These are phyloP conservation scores for Larimichthys crocea DNA, from an alignment of 2,113 vertebrate species.

Conservation along the genomic window DNA sequence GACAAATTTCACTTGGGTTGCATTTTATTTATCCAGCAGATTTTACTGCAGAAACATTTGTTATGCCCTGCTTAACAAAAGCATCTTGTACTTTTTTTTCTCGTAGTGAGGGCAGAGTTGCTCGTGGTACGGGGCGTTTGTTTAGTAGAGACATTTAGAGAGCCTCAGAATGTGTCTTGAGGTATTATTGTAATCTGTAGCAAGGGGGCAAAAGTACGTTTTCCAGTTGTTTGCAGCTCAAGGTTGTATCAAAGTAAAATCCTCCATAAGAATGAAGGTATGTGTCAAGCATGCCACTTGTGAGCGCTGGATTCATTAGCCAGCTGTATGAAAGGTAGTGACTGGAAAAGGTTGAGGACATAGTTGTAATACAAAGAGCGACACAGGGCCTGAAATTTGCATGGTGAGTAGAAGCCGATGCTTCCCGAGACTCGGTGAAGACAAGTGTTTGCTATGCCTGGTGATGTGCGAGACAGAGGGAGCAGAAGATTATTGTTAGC, in stretches of 20 bases:
- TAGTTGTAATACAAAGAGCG: constrained; percentile 76
- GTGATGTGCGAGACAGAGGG: constrained; percentile 77
- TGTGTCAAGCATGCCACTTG: constrained; percentile 47
- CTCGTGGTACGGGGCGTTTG: constrained; percentile 47
- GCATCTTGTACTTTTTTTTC: constrained; percentile 48
- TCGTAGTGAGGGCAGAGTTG: constrained; percentile 39
- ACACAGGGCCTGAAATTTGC: constrained; percentile 76
- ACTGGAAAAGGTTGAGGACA: constrained; percentile 74
- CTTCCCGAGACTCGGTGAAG: constrained; percentile 58
- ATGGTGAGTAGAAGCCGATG: constrained; percentile 64
- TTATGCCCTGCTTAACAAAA: constrained; percentile 71
- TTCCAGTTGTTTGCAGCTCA: constrained; percentile 47
- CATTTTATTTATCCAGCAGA: constrained; percentile 73
- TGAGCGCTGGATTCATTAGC: constrained; percentile 62
- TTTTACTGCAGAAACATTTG: constrained; percentile 74
- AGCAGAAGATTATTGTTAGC: constrained; percentile 82
- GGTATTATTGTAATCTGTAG: constrained; percentile 33
- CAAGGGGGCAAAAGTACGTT: constrained; percentile 38
- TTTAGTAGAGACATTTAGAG: constrained; percentile 45
- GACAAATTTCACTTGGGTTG: constrained; percentile 64
- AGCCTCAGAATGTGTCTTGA: constrained; percentile 38
- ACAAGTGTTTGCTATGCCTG: constrained; percentile 76
- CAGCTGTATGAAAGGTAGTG: constrained; percentile 63
- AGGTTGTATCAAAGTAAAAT: constrained; percentile 71
- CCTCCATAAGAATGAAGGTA: constrained; percentile 40